These are phyloP conservation scores for Euphonia xanthogaster DNA, from an alignment of 2,797 vertebrate species.

Conservation along the genomic window DNA sequence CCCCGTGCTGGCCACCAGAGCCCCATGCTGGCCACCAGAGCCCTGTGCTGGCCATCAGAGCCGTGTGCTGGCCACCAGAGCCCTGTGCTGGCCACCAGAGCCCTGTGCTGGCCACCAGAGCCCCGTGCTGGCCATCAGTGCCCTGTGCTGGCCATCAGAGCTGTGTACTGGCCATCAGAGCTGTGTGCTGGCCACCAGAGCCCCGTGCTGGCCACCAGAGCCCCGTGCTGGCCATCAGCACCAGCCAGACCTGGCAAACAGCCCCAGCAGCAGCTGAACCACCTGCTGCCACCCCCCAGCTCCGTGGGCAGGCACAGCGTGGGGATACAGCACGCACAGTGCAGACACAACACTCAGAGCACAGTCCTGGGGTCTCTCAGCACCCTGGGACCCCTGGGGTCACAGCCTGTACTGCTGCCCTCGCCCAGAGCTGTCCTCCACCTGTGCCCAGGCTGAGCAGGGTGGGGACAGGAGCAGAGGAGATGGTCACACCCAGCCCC, in stretches of 20 bases:
- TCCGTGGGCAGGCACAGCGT: rapidly evolving
- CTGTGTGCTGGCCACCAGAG: too few relatives aligned
- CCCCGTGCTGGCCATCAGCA: background rate
- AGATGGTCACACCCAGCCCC: background rate
- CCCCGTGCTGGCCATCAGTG: too few relatives aligned
- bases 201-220: too few relatives aligned
- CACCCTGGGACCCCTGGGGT: too few relatives aligned
- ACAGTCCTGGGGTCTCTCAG: rapidly evolving
- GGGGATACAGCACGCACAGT: rapidly evolving
- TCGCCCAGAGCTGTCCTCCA: rapidly evolving
- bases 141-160: too few relatives aligned
- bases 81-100: background rate
- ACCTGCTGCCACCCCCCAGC: background rate
- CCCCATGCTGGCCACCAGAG: background rate
- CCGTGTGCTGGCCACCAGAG: too few relatives aligned
- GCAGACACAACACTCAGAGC: rapidly evolving
- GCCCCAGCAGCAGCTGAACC: background rate
- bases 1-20: too few relatives aligned
- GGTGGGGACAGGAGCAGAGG: rapidly evolving
- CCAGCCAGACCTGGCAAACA: background rate
- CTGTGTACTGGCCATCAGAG: background rate
- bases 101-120: too few relatives aligned
- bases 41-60: too few relatives aligned
- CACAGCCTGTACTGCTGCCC: rapidly evolving
- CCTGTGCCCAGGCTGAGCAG: rapidly evolving